Base-by-base conservation (phyloP, 1,140 invertebrate genomes). In the Bradynema listronoti region DNA sequence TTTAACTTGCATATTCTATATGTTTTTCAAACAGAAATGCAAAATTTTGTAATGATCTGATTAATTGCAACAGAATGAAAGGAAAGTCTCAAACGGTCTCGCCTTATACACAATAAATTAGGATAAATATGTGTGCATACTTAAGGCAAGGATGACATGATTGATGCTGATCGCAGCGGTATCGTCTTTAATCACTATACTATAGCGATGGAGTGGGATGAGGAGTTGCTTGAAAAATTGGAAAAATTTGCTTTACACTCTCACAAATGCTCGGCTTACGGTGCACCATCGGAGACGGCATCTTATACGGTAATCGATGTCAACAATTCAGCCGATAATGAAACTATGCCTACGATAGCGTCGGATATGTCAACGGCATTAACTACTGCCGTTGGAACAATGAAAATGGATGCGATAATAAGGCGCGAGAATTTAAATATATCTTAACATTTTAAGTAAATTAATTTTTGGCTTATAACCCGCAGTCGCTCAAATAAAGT, bases 161-260 rank as follows among this genome's bases (percentile, higher is more conserved):
- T 32, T 29, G 61, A 75, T 47, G 47, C 39, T 32, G 58, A 65
- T 4, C 61, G 61, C 11, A 46, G 62, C n/a, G 71, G 71, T 19
- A 30, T 73, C 14, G 47, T 50, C 16, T 50, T 50, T 29, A 50
- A 50, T 25, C 55, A 62, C 22, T 57, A 76, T 33, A 66, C 69
- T 4, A 51, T 77, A 1, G 51, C 78, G 54, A 59, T 75, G 2
- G 74, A 77, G 29, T 75, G 73, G 73, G 55, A 49, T 4, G 59
- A 74, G 9, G 69, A 71, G 19, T 36, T 77, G n/a, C 61, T 63
- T 29, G 74, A 72, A 16, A 61, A 72, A 36, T 49, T 72, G 19
- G 54, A 55, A 7, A 61, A 71, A 5, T 73, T 71, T 36, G 53
- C 71, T 7, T n/a, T 25, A 3, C 16, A 32, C 3, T 19, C 29